Conservation (phyloP, 1,140 invertebrate genomes). For the Prorops nasuta region DNA sequence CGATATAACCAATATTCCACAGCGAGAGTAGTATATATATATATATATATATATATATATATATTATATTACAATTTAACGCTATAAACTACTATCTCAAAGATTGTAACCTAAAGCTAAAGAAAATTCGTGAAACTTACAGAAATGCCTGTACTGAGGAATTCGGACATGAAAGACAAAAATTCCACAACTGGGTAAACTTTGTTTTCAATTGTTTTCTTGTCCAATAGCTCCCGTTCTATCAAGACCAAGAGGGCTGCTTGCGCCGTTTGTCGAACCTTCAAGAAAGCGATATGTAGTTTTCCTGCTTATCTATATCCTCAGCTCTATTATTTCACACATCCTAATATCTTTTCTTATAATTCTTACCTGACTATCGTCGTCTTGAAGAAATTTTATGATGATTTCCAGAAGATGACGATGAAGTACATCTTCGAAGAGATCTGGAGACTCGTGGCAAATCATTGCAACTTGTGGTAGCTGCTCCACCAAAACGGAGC, state of each 20-base stretch:
- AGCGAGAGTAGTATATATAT: too few relatives aligned
- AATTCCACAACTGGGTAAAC: slow-evolving; percentile 58
- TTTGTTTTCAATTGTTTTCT: slow-evolving; percentile 60
- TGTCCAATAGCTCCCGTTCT: slow-evolving; percentile 62
- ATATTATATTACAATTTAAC: too few relatives aligned
- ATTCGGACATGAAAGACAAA: slow-evolving; percentile 47
- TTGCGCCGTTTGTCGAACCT: slow-evolving; percentile 67
- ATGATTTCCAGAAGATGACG: slow-evolving; percentile 63
- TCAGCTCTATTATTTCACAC: neutral
- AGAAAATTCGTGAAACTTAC: slow-evolving; percentile 54
- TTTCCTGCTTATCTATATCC: too few relatives aligned
- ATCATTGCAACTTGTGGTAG: slow-evolving; percentile 65
- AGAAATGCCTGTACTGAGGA: slow-evolving; percentile 46
- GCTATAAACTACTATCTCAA: too few relatives aligned
- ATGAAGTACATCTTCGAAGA: slow-evolving; percentile 43
- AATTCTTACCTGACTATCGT: slow-evolving; percentile 60
- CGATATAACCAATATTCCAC: too few relatives aligned
- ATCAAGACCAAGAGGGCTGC: slow-evolving; percentile 62
- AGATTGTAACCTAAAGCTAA: neutral
- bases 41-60: too few relatives aligned
- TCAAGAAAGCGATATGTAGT: slow-evolving; percentile 8
- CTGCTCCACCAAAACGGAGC: slow-evolving; percentile 66
- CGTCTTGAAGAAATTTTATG: slow-evolving; percentile 61
- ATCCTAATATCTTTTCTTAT: neutral
- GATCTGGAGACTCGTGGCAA: slow-evolving; percentile 58